These are phyloP conservation scores for Pomatorhinus ruficollis DNA, from an alignment of 2,113 vertebrate species.

Conservation along the genomic window DNA sequence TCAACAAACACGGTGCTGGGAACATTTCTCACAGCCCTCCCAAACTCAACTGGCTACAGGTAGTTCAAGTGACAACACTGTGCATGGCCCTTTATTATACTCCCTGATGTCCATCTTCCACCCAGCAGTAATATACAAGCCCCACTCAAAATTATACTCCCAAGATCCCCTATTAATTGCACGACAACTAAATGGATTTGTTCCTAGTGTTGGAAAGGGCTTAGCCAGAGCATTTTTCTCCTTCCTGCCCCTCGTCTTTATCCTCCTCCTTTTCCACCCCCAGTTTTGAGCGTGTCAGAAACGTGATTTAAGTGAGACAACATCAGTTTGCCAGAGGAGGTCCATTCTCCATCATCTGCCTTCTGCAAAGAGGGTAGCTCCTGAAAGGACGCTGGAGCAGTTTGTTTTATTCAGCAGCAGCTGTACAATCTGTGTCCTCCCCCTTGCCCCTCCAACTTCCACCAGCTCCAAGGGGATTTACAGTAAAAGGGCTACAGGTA, in stretches of 20 bases:
- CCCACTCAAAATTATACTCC: not conserved
- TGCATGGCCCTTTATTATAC: not conserved
- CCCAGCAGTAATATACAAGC: not conserved
- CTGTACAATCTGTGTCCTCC: not conserved
- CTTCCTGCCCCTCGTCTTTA: not conserved
- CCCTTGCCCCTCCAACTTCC: not conserved
- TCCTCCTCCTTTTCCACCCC: not conserved
- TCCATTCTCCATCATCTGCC: not conserved
- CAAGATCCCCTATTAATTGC: not conserved
- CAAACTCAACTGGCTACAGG: not conserved
- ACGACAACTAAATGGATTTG: not conserved
- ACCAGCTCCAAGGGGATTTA: constrained; percentile 2
- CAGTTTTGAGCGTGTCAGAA: not conserved
- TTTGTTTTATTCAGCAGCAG: constrained; percentile 36
- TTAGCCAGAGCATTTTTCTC: not conserved
- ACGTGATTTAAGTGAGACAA: not conserved
- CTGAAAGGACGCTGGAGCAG: not conserved
- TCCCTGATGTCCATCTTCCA: not conserved
- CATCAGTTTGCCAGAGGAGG: not conserved
- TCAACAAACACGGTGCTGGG: not conserved
- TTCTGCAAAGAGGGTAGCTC: not conserved
- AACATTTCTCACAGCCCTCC: not conserved
- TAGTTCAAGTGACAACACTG: not conserved
- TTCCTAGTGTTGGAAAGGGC: not conserved
- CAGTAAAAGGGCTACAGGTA: not conserved